Percentiles rank a stretch among this genome's conserved stretches.
Evolutionary conservation across 2,888 invertebrate genomes (phyloP).

Genomic region (Bimastos eiseni): DNA sequence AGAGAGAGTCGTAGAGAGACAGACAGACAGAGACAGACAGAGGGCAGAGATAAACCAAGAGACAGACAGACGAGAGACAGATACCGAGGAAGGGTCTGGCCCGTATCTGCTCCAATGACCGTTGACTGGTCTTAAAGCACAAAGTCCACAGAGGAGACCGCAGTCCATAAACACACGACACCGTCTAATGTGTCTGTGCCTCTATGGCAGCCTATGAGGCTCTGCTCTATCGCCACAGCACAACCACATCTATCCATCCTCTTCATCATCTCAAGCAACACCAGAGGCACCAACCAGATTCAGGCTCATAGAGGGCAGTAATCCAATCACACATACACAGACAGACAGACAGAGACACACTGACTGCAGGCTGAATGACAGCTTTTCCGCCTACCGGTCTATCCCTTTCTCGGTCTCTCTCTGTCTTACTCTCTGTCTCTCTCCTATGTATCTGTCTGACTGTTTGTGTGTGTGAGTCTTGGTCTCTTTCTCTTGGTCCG

Average conservation of each 20-base stretch:
- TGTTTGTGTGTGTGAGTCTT: background rate
- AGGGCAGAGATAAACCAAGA: too few relatives aligned
- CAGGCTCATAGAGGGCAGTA: background rate
- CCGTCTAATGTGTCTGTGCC: too few relatives aligned
- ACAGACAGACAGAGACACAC: background rate
- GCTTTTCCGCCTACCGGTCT: background rate
- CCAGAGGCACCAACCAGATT: background rate
- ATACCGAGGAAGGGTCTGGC: constrained; percentile 1
- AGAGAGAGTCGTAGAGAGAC: too few relatives aligned
- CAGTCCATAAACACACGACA: too few relatives aligned
- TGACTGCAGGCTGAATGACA: background rate
- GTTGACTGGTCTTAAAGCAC: too few relatives aligned
- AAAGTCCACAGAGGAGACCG: too few relatives aligned
- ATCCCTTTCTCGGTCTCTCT: background rate
- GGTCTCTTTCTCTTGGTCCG: background rate
- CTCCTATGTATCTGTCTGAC: background rate
- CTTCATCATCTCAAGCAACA: too few relatives aligned
- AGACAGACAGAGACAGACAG: too few relatives aligned
- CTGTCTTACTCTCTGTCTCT: background rate
- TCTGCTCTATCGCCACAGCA: too few relatives aligned
- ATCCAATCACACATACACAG: background rate
- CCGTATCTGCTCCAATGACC: background rate
- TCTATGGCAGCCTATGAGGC: too few relatives aligned
- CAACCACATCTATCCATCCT: too few relatives aligned
- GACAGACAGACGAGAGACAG: too few relatives aligned